These are phyloP conservation scores for Cottus gobio DNA, from an alignment of 2,113 vertebrate species.

Conservation along the genomic window DNA sequence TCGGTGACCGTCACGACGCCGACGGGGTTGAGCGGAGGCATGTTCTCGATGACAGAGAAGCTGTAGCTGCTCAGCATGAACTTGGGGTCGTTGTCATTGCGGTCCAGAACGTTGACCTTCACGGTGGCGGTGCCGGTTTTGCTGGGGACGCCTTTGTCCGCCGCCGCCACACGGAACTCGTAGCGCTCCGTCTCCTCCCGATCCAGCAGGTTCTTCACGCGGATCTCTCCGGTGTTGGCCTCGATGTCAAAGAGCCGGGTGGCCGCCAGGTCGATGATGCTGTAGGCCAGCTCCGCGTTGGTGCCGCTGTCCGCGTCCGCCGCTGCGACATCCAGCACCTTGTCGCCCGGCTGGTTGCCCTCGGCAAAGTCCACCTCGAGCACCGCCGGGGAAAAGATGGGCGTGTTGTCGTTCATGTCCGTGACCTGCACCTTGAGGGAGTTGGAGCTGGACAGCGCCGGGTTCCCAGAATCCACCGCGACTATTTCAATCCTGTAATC, in stretches of 20 bases:
- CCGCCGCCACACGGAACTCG: slow-evolving; percentile 90
- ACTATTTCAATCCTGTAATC: slow-evolving; percentile 97
- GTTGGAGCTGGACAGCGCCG: slow-evolving; percentile 96
- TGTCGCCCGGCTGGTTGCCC: slow-evolving; percentile 91
- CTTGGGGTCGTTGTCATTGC: slow-evolving; percentile 97
- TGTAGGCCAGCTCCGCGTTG: slow-evolving; percentile 92
- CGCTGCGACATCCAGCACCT: slow-evolving; percentile 89
- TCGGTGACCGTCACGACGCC: slow-evolving; percentile 97
- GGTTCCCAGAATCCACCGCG: slow-evolving; percentile 96
- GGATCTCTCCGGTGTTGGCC: slow-evolving; percentile 87
- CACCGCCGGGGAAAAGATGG: slow-evolving; percentile 88
- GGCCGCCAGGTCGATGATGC: slow-evolving; percentile 83
- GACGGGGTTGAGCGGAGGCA: slow-evolving; percentile 93
- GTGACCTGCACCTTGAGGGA: slow-evolving; percentile 96
- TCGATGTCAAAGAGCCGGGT: slow-evolving; percentile 91
- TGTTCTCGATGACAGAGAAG: slow-evolving; percentile 97
- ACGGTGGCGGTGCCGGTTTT: slow-evolving; percentile 94
- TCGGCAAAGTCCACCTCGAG: slow-evolving; percentile 92
- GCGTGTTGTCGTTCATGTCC: slow-evolving; percentile 94
- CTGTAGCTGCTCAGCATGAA: slow-evolving; percentile 97
- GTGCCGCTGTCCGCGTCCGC: slow-evolving; percentile 92
- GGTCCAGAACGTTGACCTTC: slow-evolving; percentile 91
- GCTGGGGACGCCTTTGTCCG: slow-evolving; percentile 93
- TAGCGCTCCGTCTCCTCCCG: slow-evolving; percentile 92
- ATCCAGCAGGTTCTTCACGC: slow-evolving; percentile 91